These are phyloP conservation scores for Dicentrarchus labrax DNA, from an alignment of 2,113 vertebrate genomes.

Conservation along the genomic window DNA sequence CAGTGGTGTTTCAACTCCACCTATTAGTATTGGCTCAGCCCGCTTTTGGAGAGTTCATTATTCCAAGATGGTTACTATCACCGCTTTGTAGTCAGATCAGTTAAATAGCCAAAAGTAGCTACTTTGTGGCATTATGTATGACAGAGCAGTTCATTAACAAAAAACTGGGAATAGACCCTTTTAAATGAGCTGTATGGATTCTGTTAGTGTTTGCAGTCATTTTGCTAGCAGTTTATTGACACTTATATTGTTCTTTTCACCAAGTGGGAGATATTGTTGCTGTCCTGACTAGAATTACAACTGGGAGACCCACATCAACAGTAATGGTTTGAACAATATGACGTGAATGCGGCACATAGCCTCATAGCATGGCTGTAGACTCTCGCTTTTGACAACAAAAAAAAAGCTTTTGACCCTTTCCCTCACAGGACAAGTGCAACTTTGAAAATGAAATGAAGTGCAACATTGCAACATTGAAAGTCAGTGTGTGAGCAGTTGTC, in stretches of 20 bases:
- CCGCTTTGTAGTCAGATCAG: neutral
- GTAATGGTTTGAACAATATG: neutral
- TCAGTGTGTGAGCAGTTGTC: neutral
- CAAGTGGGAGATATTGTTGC: neutral
- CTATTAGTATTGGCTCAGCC: too few relatives aligned
- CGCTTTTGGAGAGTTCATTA: neutral
- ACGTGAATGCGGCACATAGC: neutral
- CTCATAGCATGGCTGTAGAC: neutral
- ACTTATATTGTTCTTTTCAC: neutral
- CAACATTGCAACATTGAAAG: constrained; percentile 18
- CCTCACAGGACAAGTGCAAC: neutral
- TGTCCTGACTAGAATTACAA: neutral
- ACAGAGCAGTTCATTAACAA: neutral
- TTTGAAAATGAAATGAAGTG: constrained; percentile 18
- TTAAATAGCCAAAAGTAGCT: neutral
- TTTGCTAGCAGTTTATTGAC: too few relatives aligned
- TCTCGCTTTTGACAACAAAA: neutral
- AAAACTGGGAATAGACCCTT: neutral
- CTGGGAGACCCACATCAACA: neutral
- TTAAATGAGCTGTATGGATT: neutral
- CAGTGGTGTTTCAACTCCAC: too few relatives aligned
- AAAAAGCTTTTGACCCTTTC: neutral
- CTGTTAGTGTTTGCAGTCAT: neutral
- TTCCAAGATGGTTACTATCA: neutral
- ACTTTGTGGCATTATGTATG: neutral